phyloP scores from a whole-genome alignment of 2,797 vertebrate species.

The Takifugu rubripes region DNA sequence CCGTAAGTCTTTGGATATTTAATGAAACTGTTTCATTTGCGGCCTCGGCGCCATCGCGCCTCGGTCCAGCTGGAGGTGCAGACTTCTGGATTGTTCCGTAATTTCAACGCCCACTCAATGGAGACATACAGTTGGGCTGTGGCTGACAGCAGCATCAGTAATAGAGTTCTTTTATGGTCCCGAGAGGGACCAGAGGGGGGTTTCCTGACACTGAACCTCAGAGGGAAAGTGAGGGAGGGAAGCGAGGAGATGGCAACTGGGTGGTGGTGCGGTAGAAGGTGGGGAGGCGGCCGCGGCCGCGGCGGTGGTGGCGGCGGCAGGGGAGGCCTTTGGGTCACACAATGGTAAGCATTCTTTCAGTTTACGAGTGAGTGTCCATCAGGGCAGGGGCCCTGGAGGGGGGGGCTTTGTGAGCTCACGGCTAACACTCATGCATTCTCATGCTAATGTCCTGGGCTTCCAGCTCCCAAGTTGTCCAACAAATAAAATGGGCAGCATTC shows the following conservation, averaged over 20 bases:
- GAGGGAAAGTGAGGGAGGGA: conserved; percentile 58
- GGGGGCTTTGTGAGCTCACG: conserved; percentile 92
- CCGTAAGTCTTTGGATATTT: conserved; percentile 84
- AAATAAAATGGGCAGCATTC: conserved; percentile 96
- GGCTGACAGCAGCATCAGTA: conserved; percentile 69
- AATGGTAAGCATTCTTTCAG: conserved; percentile 92
- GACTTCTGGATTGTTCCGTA: conserved; percentile 29
- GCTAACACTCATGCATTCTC: conserved; percentile 86
- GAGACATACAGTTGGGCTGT: conserved; percentile 68
- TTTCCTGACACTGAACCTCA: conserved; percentile 62
- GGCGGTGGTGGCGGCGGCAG: conserved; percentile 68
- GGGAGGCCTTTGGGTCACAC: conserved; percentile 82
- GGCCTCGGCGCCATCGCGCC: conserved; percentile 28
- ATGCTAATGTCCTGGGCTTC: conserved; percentile 91
- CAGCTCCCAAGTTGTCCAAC: conserved; percentile 92
- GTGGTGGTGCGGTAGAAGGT: conserved; percentile 74
- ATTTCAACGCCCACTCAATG: conserved; percentile 58
- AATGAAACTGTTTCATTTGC: conserved; percentile 21
- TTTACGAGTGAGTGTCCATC: conserved; percentile 97
- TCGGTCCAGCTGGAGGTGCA: conserved; percentile 35
- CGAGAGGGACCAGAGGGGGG: conserved; percentile 56
- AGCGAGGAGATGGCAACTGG: conserved; percentile 69
- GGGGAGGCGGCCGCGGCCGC: conserved; percentile 51
- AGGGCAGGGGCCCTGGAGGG: conserved; percentile 81
- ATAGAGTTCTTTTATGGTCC: conserved; percentile 74